Evolutionary conservation across 2,888 invertebrate genomes (phyloP), one percentile per base, ranked within the genome.

Genomic region (Cataglyphis livida): DNA sequence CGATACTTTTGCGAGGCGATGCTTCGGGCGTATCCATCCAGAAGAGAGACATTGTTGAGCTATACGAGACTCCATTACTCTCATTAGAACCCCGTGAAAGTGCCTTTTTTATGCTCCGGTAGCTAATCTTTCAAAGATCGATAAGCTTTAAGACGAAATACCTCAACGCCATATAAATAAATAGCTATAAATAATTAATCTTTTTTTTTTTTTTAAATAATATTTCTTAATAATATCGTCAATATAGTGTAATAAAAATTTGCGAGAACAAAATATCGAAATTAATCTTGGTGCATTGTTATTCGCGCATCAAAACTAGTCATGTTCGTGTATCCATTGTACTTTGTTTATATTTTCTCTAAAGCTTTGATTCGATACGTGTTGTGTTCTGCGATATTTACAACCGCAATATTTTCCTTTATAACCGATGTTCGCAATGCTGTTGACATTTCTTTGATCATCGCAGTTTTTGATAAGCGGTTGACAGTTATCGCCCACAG

Each of bases 21-120:
- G 78, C 78, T 73, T 73, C 78, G 75, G 78, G 78, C 74, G 74
- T 79, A 79, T 48, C 59, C 78, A 79, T 79, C 78, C 78, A 79
- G 78, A 79, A 79, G 74, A 48, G 59, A 79, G 74, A 74, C 78
- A 74, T 79, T 79, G 74, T 79, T 25, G 59, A 79, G 78, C 78
- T 79, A 51, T 51, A 79, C 78, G 59, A 79, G 78, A 79, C 78
- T 79, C 78, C 78, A 74, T 79, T 79, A 79, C 59, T 79, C 78
- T 79, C 78, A 79, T 79, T 79, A 79, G 44, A 79, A 79, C 59
- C 59, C 59, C 35, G 78, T 44, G 59, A 59, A 74, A 79, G 78
- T 73, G 25, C 78, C 78, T 59, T 79, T 79, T 79, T 79, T 74
- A 79, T 74, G 59, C 59, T 21, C 21, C 75, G 59, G 7, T 74